Evolutionary conservation across 2,888 invertebrate genomes (phyloP).

Genomic region (Xanthia icteritia): DNA sequence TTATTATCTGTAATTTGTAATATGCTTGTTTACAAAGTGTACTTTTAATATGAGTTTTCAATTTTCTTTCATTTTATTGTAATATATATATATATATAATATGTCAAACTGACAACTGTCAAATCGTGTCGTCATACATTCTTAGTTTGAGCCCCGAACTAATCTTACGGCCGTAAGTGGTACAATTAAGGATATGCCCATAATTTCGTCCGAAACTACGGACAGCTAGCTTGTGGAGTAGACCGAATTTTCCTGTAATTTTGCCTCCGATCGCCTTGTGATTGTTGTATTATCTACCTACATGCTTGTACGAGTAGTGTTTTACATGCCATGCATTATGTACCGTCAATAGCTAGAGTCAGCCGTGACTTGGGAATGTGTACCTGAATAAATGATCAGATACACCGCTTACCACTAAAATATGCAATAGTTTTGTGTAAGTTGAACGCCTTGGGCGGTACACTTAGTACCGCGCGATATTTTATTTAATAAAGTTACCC

Average conservation of each 20-base stretch:
- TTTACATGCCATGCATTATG: slow-evolving; percentile 85
- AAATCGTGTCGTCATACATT: too few relatives aligned
- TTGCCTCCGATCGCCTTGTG: not conserved
- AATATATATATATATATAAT: too few relatives aligned
- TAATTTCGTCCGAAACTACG: too few relatives aligned
- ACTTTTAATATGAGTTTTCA: too few relatives aligned
- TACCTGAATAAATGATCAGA: slow-evolving; percentile 87
- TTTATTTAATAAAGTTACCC: slow-evolving; percentile 87
- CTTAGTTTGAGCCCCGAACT: too few relatives aligned
- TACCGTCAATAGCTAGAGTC: slow-evolving; percentile 82
- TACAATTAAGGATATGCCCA: too few relatives aligned
- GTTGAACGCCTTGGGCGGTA: slow-evolving; percentile 84
- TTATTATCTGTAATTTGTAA: too few relatives aligned
- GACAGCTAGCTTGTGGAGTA: too few relatives aligned
- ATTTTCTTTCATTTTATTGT: too few relatives aligned
- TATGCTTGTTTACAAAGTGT: too few relatives aligned
- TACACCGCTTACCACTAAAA: slow-evolving; percentile 86
- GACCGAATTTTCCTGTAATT: not conserved
- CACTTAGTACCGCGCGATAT: slow-evolving; percentile 83
- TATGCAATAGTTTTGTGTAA: slow-evolving; percentile 89
- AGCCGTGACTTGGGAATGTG: slow-evolving; percentile 85
- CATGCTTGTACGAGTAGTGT: slow-evolving; percentile 68
- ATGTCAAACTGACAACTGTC: too few relatives aligned
- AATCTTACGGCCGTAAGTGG: too few relatives aligned
- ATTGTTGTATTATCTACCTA: slow-evolving; percentile 9